Percentiles rank a stretch among this genome's conserved stretches.
Evolutionary conservation across 2,888 invertebrate genomes (phyloP).

Genomic region (Antheraea yamamai): DNA sequence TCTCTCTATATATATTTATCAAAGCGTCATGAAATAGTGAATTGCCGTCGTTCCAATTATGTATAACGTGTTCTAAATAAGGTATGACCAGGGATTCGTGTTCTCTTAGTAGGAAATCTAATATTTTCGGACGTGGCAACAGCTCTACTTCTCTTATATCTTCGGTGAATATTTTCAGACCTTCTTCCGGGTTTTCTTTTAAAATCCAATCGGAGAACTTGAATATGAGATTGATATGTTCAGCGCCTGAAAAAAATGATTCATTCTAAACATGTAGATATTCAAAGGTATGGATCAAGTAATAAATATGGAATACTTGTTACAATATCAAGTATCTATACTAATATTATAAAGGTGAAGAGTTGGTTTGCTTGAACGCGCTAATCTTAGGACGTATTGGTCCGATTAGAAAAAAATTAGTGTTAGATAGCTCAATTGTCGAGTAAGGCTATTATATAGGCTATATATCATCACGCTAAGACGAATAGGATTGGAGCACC

Average conservation of each 20-base stretch:
- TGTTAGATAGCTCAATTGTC: too few relatives aligned
- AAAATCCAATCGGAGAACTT: constrained; percentile 97
- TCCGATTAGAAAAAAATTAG: too few relatives aligned
- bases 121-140: constrained; percentile 92
- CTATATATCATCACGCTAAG: too few relatives aligned
- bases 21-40: constrained; percentile 95
- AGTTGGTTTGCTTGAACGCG: too few relatives aligned
- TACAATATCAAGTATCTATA: too few relatives aligned
- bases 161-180: constrained; percentile 94
- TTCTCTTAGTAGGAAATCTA: constrained; percentile 93
- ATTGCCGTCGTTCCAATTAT: constrained; percentile 93
- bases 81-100: constrained; percentile 92
- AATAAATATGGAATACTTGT: too few relatives aligned
- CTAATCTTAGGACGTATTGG: too few relatives aligned
- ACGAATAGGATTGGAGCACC: too few relatives aligned
- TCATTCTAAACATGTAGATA: background rate
- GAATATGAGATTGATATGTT: constrained; percentile 93
- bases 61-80: constrained; percentile 96
- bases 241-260: constrained; percentile 77
- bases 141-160: constrained; percentile 93
- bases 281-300: too few relatives aligned
- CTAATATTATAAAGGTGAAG: too few relatives aligned
- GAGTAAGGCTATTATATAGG: too few relatives aligned
- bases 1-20: constrained; percentile 93
- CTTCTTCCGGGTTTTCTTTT: constrained; percentile 92